Percentiles rank a stretch among this genome's conserved stretches.
phyloP scores from a whole-genome alignment of 2,113 vertebrate genomes.

The Illadopsis cleaveri region DNA sequence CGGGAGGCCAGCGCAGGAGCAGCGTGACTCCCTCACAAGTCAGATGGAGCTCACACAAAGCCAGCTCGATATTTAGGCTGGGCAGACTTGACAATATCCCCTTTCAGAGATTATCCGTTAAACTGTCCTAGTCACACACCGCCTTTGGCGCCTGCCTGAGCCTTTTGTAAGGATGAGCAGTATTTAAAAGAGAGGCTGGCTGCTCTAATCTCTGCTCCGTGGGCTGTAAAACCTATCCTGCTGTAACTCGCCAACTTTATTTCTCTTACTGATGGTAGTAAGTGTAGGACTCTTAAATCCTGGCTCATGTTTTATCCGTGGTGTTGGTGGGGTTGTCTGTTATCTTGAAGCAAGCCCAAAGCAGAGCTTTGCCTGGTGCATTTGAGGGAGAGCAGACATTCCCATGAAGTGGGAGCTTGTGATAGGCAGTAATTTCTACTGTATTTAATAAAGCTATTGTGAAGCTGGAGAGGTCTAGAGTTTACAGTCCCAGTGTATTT shows the following conservation, averaged over 20 bases:
- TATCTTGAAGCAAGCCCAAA: background rate
- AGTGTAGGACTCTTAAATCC: background rate
- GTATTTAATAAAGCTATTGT: background rate
- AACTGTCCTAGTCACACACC: background rate
- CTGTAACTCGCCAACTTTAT: background rate
- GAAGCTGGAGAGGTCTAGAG: background rate
- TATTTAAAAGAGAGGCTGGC: background rate
- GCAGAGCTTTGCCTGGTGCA: background rate
- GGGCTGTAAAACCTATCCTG: background rate
- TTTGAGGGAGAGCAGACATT: background rate
- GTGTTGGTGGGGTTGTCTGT: background rate
- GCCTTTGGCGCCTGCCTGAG: constrained; percentile 2
- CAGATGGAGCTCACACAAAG: background rate
- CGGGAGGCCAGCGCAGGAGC: background rate
- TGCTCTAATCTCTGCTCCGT: background rate
- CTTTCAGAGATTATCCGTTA: constrained; percentile 46
- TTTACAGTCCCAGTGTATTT: background rate
- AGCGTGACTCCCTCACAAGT: background rate
- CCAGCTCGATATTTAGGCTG: background rate
- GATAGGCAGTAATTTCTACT: constrained; percentile 1
- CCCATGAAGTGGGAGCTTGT: background rate
- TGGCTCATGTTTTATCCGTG: background rate
- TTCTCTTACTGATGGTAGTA: background rate
- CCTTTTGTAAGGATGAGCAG: constrained; percentile 31
- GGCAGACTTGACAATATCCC: constrained; percentile 20